These are phyloP conservation scores for Poeciliopsis infans DNA, from an alignment of 2,797 vertebrate species.

Conservation along the genomic window DNA sequence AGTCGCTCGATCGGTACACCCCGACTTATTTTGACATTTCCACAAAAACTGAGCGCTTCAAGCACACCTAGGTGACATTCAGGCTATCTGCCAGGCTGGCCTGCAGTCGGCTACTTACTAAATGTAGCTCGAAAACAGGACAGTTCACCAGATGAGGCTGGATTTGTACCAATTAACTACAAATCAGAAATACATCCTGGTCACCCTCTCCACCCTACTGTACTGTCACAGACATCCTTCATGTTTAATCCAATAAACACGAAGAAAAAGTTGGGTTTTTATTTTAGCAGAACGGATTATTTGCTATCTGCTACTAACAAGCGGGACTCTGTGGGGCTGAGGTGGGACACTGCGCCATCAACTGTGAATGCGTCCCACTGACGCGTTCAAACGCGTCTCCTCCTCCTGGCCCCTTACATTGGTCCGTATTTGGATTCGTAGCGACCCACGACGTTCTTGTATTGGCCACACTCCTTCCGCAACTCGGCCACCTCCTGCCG, in stretches of 20 bases:
- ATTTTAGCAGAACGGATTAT: neutral
- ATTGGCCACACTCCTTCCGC: constrained; percentile 90
- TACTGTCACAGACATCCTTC: neutral
- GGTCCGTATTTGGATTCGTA: constrained; percentile 91
- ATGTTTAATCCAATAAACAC: neutral
- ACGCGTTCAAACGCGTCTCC: neutral
- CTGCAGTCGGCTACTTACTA: neutral
- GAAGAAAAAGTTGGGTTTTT: neutral
- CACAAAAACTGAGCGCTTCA: neutral
- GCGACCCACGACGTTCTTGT: constrained; percentile 86
- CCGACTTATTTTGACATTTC: neutral
- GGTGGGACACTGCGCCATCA: neutral
- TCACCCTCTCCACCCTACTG: neutral
- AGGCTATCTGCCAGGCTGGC: neutral
- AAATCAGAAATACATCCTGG: neutral
- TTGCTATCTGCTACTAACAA: neutral
- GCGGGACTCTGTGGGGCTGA: neutral
- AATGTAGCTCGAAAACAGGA: neutral
- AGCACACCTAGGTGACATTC: neutral
- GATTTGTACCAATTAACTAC: neutral
- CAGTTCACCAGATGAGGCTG: neutral
- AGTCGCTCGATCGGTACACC: neutral
- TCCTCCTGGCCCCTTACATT: constrained; percentile 82
- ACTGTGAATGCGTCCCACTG: neutral
- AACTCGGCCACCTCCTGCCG: constrained; percentile 91